Evolutionary conservation across 2,113 vertebrate species (phyloP).

Genomic region (Aptenodytes patagonicus): DNA sequence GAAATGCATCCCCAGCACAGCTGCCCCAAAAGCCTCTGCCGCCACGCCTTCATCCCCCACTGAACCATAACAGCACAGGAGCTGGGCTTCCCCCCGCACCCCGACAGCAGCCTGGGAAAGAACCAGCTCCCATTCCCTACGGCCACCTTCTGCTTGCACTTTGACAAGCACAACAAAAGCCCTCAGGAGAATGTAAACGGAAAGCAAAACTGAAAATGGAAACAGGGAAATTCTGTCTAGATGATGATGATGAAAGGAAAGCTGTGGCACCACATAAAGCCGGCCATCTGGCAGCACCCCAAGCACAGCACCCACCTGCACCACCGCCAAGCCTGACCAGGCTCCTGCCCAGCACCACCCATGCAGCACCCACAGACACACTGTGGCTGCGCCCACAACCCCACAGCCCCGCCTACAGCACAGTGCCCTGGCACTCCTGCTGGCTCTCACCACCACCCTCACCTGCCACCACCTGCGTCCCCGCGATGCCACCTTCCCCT

Average conservation of each 20-base stretch:
- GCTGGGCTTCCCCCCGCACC: accelerated
- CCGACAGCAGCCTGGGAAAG: background rate
- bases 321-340: background rate
- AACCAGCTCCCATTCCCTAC: background rate
- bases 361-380: too few species aligned
- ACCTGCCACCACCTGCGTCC: too few species aligned
- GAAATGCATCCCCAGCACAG: background rate
- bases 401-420: too few species aligned
- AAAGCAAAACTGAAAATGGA: slow-evolving; percentile 25
- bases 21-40: accelerated
- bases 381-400: too few species aligned
- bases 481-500: too few species aligned
- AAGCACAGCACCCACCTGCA: background rate
- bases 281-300: accelerated
- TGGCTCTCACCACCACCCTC: too few species aligned
- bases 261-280: background rate
- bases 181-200: background rate
- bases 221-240: background rate
- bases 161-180: background rate
- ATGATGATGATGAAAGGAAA: background rate
- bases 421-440: too few species aligned
- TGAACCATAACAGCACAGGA: background rate
- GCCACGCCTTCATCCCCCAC: accelerated
- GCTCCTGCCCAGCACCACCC: too few species aligned
- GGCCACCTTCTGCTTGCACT: background rate